Conservation (phyloP, 2,113 vertebrate species). For the Ramphastos sulfuratus region DNA sequence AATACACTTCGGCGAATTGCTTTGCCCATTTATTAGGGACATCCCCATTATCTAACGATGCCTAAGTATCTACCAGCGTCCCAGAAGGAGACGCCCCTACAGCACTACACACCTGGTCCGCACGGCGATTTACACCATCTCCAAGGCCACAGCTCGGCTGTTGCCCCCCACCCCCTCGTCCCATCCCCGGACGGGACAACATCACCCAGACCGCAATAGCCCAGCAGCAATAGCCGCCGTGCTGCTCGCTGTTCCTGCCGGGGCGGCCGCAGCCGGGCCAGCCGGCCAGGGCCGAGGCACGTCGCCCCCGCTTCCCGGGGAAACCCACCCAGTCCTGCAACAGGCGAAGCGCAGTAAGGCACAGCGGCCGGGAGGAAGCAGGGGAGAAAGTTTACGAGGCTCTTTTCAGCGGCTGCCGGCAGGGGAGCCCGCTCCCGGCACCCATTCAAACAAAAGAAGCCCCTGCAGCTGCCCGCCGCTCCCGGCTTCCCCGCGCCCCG, state of each 20-base stretch:
- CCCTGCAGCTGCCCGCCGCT: neutral
- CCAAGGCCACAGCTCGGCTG: rapidly evolving
- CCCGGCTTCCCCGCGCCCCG: neutral
- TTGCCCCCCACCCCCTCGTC: too few relatives aligned
- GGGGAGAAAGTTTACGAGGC: neutral
- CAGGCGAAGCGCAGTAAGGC: neutral
- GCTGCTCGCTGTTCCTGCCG: neutral
- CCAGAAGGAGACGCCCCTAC: neutral
- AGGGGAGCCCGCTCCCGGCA: constrained; percentile 72
- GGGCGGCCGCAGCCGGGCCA: neutral
- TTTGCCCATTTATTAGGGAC: neutral
- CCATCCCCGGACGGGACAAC: neutral
- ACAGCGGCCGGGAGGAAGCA: neutral
- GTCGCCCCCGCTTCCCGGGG: neutral
- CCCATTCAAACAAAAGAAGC: constrained; percentile 79
- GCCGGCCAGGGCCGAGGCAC: neutral
- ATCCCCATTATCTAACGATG: neutral
- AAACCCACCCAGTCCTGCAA: neutral
- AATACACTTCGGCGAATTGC: neutral
- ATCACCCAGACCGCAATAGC: neutral
- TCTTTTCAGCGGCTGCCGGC: constrained; percentile 55
- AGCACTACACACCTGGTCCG: neutral
- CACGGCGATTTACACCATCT: rapidly evolving
- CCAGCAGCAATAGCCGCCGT: neutral
- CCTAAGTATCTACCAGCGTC: neutral